A percentile compares a stretch with the other conserved stretches of the same genome.
Conservation (phyloP, 2,113 vertebrate species). For the Uria lomvia region DNA sequence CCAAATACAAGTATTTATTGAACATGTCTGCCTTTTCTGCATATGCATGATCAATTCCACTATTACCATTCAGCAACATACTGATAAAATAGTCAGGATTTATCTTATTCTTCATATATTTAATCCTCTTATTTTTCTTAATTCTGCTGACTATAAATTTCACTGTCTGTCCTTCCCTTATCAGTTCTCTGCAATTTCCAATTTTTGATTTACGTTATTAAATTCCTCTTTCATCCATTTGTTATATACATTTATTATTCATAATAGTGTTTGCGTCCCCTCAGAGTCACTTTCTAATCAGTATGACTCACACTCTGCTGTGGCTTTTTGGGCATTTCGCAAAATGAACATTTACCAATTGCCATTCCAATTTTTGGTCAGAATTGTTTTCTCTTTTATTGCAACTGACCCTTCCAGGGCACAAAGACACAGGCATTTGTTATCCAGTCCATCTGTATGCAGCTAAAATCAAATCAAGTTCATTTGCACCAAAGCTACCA, state of each 20-base stretch:
- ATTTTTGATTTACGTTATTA: not conserved
- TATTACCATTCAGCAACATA: not conserved
- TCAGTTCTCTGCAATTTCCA: not conserved
- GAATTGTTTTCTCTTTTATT: not conserved
- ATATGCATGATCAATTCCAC: not conserved
- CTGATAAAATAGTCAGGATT: not conserved
- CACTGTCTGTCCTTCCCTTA: not conserved
- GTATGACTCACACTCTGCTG: not conserved
- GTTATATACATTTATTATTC: not conserved
- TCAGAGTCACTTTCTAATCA: not conserved
- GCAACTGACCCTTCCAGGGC: not conserved
- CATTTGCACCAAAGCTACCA: not conserved
- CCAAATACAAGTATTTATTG: not conserved
- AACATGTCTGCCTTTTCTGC: not conserved
- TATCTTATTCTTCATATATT: not conserved
- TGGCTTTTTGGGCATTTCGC: not conserved
- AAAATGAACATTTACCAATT: not conserved
- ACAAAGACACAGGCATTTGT: not conserved
- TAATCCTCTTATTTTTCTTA: constrained; percentile 17
- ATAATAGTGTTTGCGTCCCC: not conserved
- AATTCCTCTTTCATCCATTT: not conserved
- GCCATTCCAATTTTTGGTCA: not conserved
- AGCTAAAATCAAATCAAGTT: not conserved
- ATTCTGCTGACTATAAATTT: not conserved
- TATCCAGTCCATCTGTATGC: not conserved